These are phyloP conservation scores for Megalops atlanticus DNA, from an alignment of 2,113 vertebrate species.

Conservation along the genomic window DNA sequence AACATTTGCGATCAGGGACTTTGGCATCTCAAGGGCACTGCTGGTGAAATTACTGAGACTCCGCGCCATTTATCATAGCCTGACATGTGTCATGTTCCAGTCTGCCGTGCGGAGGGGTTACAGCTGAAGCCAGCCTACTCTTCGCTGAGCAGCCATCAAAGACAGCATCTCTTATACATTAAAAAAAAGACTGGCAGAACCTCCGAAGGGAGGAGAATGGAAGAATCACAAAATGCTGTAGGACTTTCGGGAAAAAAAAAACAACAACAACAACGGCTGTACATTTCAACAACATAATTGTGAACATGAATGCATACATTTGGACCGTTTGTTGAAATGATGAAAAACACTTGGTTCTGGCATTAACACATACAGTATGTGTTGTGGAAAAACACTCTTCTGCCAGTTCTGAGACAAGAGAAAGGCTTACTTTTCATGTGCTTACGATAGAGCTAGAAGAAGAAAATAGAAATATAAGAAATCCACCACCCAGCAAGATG, in stretches of 20 bases:
- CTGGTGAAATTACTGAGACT: constrained; percentile 99
- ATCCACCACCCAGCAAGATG: too few species aligned
- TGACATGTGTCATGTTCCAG: constrained; percentile 99
- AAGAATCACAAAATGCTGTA: constrained; percentile 31
- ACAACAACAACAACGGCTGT: not conserved
- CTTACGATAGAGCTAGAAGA: not conserved
- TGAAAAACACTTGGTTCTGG: constrained; percentile 11
- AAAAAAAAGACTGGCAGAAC: constrained; percentile 50
- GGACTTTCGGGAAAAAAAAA: constrained; percentile 17
- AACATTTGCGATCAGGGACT: constrained; percentile 98
- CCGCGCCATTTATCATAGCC: constrained; percentile 99
- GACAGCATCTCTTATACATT: constrained; percentile 74
- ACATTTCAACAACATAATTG: constrained; percentile 11
- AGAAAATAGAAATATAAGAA: too few species aligned
- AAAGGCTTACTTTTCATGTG: not conserved
- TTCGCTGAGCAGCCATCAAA: constrained; percentile 96
- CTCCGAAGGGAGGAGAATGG: constrained; percentile 38
- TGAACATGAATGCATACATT: not conserved
- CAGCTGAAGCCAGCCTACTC: constrained; percentile 92
- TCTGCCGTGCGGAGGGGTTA: constrained; percentile 96
- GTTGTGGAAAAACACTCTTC: constrained; percentile 4
- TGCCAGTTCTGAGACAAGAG: not conserved
- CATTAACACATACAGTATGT: constrained; percentile 22
- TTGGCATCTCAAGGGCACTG: constrained; percentile 99
- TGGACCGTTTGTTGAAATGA: constrained; percentile 8